Evolutionary conservation across 2,113 vertebrate species (phyloP).

Genomic region (Climacteris rufus): DNA sequence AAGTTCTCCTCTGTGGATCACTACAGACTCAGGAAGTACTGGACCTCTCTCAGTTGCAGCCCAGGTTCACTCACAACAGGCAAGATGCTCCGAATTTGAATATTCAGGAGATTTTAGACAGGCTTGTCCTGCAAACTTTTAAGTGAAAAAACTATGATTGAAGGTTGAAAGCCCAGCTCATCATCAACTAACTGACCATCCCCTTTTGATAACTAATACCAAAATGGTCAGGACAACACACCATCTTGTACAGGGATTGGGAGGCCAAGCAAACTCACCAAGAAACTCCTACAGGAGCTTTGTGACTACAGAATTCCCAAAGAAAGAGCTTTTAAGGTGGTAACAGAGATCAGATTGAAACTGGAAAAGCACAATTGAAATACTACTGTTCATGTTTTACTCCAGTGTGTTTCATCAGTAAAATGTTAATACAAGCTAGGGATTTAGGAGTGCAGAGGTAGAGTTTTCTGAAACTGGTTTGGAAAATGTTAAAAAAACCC

Average conservation of each 20-base stretch:
- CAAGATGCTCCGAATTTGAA: background rate
- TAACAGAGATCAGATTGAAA: background rate
- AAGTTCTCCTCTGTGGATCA: background rate
- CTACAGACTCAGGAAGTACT: background rate
- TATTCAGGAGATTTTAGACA: background rate
- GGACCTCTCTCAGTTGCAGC: accelerated
- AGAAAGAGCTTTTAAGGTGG: background rate
- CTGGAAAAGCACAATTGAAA: background rate
- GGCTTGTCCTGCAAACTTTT: background rate
- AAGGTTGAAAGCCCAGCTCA: background rate
- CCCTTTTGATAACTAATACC: background rate
- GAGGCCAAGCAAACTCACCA: background rate
- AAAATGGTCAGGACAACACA: background rate
- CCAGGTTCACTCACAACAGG: background rate
- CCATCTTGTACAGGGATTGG: background rate
- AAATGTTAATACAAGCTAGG: background rate
- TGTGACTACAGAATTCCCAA: background rate
- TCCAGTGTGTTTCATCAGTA: background rate
- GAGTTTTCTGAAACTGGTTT: background rate
- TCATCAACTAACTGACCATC: background rate
- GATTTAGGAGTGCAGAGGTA: background rate
- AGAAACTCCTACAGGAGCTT: background rate
- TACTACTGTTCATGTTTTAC: background rate
- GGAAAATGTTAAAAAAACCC: background rate
- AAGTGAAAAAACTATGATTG: background rate